phyloP scores from a whole-genome alignment of 2,113 vertebrate species.

The Hystrix cristata region DNA sequence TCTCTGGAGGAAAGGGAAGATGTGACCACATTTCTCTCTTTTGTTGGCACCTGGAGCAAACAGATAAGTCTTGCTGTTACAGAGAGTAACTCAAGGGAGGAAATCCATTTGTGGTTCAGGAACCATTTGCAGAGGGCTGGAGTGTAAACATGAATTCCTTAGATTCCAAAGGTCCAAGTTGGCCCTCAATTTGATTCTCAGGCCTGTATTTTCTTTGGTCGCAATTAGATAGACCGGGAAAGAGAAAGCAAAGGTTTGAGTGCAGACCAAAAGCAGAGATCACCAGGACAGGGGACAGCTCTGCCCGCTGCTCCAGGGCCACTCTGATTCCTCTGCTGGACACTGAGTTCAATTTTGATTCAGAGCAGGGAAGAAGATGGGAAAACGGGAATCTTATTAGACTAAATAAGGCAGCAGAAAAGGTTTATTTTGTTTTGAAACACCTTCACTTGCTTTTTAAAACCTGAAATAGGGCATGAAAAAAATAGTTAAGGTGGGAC shows the following conservation, averaged over 20 bases:
- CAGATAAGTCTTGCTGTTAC: not conserved
- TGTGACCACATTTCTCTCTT: not conserved
- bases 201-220: not conserved
- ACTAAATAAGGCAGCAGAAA: not conserved
- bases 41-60: not conserved
- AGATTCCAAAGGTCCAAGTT: not conserved
- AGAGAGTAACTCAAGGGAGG: not conserved
- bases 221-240: not conserved
- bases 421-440: not conserved
- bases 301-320: not conserved
- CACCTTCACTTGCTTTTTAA: not conserved
- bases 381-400: not conserved
- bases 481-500: not conserved
- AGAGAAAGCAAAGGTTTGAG: not conserved
- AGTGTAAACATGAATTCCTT: not conserved
- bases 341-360: not conserved
- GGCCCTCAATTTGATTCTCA: not conserved
- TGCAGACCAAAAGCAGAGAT: not conserved
- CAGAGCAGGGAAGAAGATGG: not conserved
- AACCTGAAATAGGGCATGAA: not conserved
- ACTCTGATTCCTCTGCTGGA: not conserved
- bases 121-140: not conserved
- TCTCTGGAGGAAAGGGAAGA: conserved; percentile 24
- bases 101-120: conserved; percentile 2
- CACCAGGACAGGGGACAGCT: not conserved